phyloP scores from a whole-genome alignment of 1,140 invertebrate genomes.

The Megathymus violae region DNA sequence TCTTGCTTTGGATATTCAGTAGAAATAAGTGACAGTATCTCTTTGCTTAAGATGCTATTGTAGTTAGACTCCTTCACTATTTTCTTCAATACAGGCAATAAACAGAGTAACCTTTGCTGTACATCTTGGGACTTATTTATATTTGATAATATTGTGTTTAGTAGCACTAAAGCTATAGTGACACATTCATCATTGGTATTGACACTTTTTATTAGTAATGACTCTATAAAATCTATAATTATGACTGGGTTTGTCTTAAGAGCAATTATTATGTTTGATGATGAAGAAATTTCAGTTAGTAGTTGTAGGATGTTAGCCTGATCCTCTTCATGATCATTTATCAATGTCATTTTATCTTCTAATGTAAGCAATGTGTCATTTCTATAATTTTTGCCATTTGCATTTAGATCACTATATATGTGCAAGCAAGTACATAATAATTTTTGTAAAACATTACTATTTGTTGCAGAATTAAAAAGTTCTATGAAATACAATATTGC shows the following conservation, averaged over 20 bases:
- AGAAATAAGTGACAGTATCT: conserved; percentile 59
- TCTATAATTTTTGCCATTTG: conserved; percentile 43
- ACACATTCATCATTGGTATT: conserved; percentile 71
- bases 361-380: conserved; percentile 57
- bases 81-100: conserved; percentile 58
- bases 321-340: conserved; percentile 65
- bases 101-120: conserved; percentile 47
- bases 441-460: conserved; percentile 45
- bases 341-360: conserved; percentile 63
- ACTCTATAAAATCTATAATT: conserved; percentile 71
- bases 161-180: conserved; percentile 79
- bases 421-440: conserved; percentile 56
- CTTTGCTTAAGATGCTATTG: conserved; percentile 63
- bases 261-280: conserved; percentile 60
- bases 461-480: conserved; percentile 52
- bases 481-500: conserved; percentile 53
- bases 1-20: conserved; percentile 48
- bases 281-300: conserved; percentile 64
- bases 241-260: conserved; percentile 66
- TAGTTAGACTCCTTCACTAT: conserved; percentile 48
- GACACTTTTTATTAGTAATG: conserved; percentile 60
- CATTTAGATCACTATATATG: conserved; percentile 53
- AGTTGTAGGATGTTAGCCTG: conserved; percentile 63
- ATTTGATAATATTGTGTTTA: conserved; percentile 75
- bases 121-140: conserved; percentile 48